These are phyloP conservation scores for Raja brachyura DNA, from an alignment of 2,113 vertebrate species.

Conservation along the genomic window DNA sequence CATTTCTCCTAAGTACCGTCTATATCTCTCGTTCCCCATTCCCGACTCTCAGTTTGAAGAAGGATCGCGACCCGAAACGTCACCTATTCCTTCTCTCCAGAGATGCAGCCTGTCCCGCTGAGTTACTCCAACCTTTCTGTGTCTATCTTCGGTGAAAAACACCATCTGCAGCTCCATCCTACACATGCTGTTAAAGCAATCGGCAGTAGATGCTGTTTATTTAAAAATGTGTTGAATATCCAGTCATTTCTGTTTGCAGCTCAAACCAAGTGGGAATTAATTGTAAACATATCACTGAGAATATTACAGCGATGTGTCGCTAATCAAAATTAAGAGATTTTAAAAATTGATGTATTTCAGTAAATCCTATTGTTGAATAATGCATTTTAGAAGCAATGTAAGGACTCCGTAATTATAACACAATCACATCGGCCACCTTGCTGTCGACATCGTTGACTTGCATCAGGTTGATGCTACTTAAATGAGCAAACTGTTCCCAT, in stretches of 20 bases:
- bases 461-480: too few species aligned
- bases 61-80: too few species aligned
- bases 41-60: too few species aligned
- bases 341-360: neutral
- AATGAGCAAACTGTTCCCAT: neutral
- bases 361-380: neutral
- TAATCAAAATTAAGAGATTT: neutral
- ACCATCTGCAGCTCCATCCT: too few species aligned
- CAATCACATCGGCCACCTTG: neutral
- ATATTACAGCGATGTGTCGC: neutral
- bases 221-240: neutral
- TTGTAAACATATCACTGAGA: conserved; percentile 5
- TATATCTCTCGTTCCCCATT: too few species aligned
- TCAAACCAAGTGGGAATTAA: neutral
- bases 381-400: neutral
- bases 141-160: too few species aligned
- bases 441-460: neutral
- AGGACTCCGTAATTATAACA: neutral
- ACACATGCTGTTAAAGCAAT: neutral
- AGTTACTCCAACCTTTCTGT: too few species aligned
- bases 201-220: neutral
- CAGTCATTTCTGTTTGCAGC: neutral
- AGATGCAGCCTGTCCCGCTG: too few species aligned
- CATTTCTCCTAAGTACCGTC: too few species aligned
- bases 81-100: too few species aligned